Conservation (phyloP, 1,140 invertebrate genomes). For the Dendroctonus ponderosae region DNA sequence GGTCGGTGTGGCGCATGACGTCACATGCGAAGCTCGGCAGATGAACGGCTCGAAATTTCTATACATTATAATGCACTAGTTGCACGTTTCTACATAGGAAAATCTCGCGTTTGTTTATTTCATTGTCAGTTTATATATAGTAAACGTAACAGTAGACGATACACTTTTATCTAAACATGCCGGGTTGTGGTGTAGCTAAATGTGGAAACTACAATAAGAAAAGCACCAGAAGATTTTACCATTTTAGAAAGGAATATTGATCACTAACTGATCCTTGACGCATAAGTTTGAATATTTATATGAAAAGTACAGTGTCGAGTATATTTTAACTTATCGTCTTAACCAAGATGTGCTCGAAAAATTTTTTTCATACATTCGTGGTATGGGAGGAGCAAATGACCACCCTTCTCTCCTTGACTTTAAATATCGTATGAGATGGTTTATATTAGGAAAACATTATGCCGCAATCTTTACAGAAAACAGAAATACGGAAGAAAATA, state of each 20-base stretch:
- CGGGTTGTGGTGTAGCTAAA: too few relatives aligned
- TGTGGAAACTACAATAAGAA: too few relatives aligned
- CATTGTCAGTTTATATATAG: too few relatives aligned
- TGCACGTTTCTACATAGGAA: too few relatives aligned
- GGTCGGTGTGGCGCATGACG: too few relatives aligned
- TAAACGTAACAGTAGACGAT: too few relatives aligned
- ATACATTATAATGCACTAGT: too few relatives aligned
- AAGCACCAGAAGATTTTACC: constrained; percentile 11
- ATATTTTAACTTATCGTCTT: constrained; percentile 39
- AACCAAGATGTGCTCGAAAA: constrained; percentile 47
- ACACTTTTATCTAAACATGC: too few relatives aligned
- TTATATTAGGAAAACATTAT: constrained; percentile 39
- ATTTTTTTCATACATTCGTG: constrained; percentile 45
- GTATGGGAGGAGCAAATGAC: constrained; percentile 37
- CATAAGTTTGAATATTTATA: constrained; percentile 37
- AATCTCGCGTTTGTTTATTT: too few relatives aligned
- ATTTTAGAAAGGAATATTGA: constrained; percentile 22
- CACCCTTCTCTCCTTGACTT: constrained; percentile 39
- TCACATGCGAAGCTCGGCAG: too few relatives aligned
- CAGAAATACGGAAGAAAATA: constrained; percentile 13
- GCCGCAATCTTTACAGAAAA: constrained; percentile 28
- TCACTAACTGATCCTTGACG: constrained; percentile 34
- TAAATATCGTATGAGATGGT: constrained; percentile 34
- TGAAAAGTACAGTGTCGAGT: constrained; percentile 35
- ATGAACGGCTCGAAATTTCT: too few relatives aligned